Conservation (phyloP, 2,797 vertebrate species). For the Eleutherodactylus coqui region DNA sequence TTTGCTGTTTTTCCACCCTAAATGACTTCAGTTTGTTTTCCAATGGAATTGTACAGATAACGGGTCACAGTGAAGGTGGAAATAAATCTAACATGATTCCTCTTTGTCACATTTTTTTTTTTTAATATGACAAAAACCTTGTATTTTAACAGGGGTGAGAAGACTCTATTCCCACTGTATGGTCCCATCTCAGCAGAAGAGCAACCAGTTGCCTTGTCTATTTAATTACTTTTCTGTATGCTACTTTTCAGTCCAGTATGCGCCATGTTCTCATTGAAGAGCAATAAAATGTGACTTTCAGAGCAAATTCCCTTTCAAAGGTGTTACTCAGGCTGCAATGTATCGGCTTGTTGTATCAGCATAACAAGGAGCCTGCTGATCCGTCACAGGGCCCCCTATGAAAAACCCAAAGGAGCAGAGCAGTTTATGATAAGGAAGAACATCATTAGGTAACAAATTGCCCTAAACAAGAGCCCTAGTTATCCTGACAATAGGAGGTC, state of each 20-base stretch:
- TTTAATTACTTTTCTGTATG: too few relatives aligned
- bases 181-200: neutral
- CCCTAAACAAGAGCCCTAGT: constrained; percentile 45
- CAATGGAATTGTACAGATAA: too few relatives aligned
- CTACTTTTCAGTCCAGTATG: neutral
- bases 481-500: constrained; percentile 50
- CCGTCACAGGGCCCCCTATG: constrained; percentile 61
- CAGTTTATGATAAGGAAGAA: constrained; percentile 65
- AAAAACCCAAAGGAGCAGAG: constrained; percentile 55
- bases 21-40: too few relatives aligned
- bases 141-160: too few relatives aligned
- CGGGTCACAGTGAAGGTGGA: too few relatives aligned
- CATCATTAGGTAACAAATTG: constrained; percentile 66
- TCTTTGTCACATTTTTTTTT: too few relatives aligned
- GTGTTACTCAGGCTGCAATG: constrained; percentile 21
- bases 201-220: neutral
- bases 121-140: too few relatives aligned
- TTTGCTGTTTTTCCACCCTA: too few relatives aligned
- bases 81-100: too few relatives aligned
- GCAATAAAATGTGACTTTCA: constrained; percentile 10
- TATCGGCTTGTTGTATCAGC: constrained; percentile 27
- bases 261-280: constrained; percentile 10
- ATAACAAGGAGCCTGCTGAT: constrained; percentile 60
- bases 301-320: constrained; percentile 28
- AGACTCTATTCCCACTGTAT: too few relatives aligned